Conservation (phyloP, 2,888 invertebrate species). For the Pseudoips prasinana region DNA sequence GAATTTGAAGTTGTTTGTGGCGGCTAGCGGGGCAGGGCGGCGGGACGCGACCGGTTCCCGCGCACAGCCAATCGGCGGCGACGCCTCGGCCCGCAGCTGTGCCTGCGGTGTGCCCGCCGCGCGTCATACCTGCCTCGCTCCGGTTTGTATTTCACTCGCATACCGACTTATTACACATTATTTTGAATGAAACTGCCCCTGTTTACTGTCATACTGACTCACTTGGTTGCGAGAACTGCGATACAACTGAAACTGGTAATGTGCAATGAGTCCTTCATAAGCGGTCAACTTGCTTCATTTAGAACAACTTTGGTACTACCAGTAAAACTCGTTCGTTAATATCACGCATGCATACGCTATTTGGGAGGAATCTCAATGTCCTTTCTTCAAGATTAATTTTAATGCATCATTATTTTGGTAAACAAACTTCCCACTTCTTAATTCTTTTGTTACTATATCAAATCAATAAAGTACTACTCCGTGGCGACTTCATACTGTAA, state of each 20-base stretch:
- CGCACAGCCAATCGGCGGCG: constrained; percentile 63
- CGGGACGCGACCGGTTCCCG: constrained; percentile 68
- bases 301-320: too few relatives aligned
- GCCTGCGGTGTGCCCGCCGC: constrained; percentile 45
- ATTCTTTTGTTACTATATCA: too few relatives aligned
- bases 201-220: constrained; percentile 53
- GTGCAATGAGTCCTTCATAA: constrained; percentile 27
- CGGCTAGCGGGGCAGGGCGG: constrained; percentile 43
- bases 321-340: too few relatives aligned
- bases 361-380: too few relatives aligned
- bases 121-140: constrained; percentile 65
- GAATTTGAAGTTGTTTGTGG: constrained; percentile 76
- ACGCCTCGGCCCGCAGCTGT: constrained; percentile 72
- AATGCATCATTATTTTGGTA: too few relatives aligned
- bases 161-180: constrained; percentile 58
- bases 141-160: constrained; percentile 58
- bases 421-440: too few relatives aligned
- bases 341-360: too few relatives aligned
- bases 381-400: too few relatives aligned
- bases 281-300: constrained; percentile 17
- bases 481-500: too few relatives aligned
- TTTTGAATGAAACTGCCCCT: constrained; percentile 65
- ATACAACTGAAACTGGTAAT: constrained; percentile 27
- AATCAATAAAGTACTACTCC: too few relatives aligned
- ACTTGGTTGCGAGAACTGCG: constrained; percentile 43